Percentiles rank a stretch among this genome's conserved stretches.
phyloP scores from a whole-genome alignment of 35 echinoderm and acorn worm genomes.

The Amphiura filiformis region DNA sequence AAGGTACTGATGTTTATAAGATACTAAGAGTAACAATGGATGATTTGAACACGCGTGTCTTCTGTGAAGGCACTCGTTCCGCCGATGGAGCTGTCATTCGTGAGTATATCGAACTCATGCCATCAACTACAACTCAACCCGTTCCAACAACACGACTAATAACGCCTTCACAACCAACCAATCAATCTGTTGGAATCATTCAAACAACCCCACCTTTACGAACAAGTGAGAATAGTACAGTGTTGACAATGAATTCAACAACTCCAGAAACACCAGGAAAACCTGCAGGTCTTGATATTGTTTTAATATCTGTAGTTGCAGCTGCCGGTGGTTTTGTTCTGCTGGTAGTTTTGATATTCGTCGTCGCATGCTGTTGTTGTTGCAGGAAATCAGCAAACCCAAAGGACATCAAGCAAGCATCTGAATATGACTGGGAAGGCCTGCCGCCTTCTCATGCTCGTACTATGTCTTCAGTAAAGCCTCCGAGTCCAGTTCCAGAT shows the following conservation, averaged over 20 bases:
- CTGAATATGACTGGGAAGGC: not conserved
- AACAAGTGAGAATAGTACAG: too few relatives aligned
- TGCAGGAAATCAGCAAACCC: not conserved
- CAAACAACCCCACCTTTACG: not conserved
- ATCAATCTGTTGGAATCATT: too few relatives aligned
- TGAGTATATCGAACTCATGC: not conserved
- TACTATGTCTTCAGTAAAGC: not conserved
- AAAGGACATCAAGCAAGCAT: not conserved
- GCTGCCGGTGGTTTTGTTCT: not conserved
- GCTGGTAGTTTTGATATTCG: not conserved
- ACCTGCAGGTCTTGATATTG: not conserved
- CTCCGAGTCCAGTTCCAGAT: not conserved
- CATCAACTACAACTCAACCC: not conserved
- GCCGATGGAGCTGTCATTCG: not conserved
- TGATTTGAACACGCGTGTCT: not conserved
- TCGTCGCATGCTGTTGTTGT: not conserved
- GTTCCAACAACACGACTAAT: not conserved
- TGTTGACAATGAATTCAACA: too few relatives aligned
- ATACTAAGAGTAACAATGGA: not conserved
- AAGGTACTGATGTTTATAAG: not conserved
- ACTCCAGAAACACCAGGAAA: not conserved
- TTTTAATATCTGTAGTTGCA: not conserved
- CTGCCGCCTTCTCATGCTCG: not conserved
- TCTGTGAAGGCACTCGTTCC: not conserved
- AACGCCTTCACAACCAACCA: not conserved